Base-by-base conservation (phyloP, 2,888 invertebrate species). In the Entomobrya multifasciata region DNA sequence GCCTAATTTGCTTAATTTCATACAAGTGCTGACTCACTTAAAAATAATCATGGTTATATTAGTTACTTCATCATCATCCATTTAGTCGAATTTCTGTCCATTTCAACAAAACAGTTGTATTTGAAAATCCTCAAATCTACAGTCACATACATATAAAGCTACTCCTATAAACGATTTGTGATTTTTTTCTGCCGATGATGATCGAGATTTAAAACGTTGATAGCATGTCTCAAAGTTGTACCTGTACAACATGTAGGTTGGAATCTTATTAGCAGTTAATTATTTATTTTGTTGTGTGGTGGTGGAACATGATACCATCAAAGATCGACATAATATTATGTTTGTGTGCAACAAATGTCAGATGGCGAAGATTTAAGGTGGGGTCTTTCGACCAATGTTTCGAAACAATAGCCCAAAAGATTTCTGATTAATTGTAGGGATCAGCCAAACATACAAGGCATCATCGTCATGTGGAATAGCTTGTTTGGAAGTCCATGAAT, bases 321-420 rank as follows among this genome's bases (percentile, higher is more conserved):
- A 70, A 52, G 52, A 76, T 55, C 81, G 81, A 55, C 67, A 67
- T 30, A 80, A 80, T 81, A 72, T 81, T 79, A 70, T 57, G 72
- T 62, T 47, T 82, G 62, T 74, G 74, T 52, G 78, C 82, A 87
- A 82, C 82, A 87, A 87, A 77, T 82, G 87, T 87, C 87, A 87
- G 87, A 62, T 87, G 70, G 78, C 25, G 78, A 87, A 82, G 87
- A 87, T 87, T 87, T 87, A 87, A 87, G 87, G 87, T 87, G 87
- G 82, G 87, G 86, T 86, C 76, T 47, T 62, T 36, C 36, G 36
- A n/a, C 36, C 36, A 36, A 77, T 25, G 27, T 30, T 65, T 79
- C 49, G n/a, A 27, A n/a, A 27, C 25, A 17, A 74, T 52, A 52
- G 4, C 5, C 36, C 8, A 25, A 67, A 52, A 52, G 60, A 65